A percentile compares a stretch with the other conserved stretches of the same genome.
These are phyloP conservation scores for Sphecodes monilicornis DNA, from an alignment of 2,888 invertebrate species.

Conservation along the genomic window DNA sequence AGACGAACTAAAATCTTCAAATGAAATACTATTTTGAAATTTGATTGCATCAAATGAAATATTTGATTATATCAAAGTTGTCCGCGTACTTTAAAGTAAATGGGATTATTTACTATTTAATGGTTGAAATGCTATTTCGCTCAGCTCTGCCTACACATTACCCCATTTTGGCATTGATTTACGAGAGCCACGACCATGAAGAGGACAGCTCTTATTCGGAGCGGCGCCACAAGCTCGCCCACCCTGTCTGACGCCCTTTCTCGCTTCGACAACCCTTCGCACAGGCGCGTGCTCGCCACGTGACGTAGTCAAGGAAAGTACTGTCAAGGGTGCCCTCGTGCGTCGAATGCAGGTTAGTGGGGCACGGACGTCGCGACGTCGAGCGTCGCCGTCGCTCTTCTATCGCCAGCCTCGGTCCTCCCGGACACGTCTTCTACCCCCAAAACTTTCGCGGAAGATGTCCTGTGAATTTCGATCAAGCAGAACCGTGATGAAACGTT, in stretches of 20 bases:
- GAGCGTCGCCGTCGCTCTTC: constrained; percentile 53
- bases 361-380: constrained; percentile 73
- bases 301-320: constrained; percentile 66
- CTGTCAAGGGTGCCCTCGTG: constrained; percentile 68
- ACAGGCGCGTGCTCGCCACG: constrained; percentile 62
- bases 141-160: background rate
- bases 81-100: background rate
- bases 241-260: background rate
- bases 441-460: background rate
- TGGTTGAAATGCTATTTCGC: background rate
- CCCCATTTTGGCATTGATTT: constrained; percentile 46
- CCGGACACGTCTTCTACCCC: background rate
- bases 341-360: constrained; percentile 79
- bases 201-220: constrained; percentile 14
- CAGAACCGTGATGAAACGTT: background rate
- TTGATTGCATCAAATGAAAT: too few species aligned
- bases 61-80: background rate
- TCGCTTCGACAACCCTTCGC: constrained; percentile 45
- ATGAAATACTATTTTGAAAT: background rate
- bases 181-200: constrained; percentile 34
- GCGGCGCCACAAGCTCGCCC: constrained; percentile 21
- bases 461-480: background rate
- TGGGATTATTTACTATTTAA: background rate
- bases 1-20: background rate
- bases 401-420: constrained; percentile 5